Evolutionary conservation across 2,888 invertebrate species (phyloP).

Genomic region (Idaea straminata): DNA sequence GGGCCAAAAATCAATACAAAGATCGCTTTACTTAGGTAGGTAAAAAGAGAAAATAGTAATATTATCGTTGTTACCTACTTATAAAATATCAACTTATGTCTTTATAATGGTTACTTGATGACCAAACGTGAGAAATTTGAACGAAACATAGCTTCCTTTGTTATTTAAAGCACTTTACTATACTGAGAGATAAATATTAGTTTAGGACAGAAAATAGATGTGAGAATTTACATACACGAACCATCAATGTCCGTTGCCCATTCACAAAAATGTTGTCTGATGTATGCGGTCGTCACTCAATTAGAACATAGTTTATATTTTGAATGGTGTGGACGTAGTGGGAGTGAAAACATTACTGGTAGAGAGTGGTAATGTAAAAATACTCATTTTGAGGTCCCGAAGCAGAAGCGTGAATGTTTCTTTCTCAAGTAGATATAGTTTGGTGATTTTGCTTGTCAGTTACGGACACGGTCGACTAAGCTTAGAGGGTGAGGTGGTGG

Average conservation of each 20-base stretch:
- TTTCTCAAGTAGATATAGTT: neutral
- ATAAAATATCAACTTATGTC: neutral
- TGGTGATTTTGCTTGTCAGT: neutral
- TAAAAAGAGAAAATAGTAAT: too few relatives aligned
- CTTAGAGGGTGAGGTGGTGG: neutral
- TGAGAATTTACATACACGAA: neutral
- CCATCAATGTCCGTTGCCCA: neutral
- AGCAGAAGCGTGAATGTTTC: neutral
- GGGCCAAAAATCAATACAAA: conserved; percentile 2
- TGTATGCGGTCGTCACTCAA: conserved; percentile 23
- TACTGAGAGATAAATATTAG: conserved; percentile 37
- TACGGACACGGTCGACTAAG: neutral
- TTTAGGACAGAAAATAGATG: conserved; percentile 26
- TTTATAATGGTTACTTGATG: neutral
- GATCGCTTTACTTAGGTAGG: neutral
- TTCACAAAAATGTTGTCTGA: neutral
- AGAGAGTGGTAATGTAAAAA: too few relatives aligned
- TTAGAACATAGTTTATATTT: conserved; percentile 25
- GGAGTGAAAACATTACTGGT: conserved; percentile 12
- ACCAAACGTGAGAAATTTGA: conserved; percentile 42
- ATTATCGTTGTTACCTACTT: neutral
- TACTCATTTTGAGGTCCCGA: neutral
- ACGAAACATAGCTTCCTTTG: conserved; percentile 36
- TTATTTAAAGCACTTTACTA: conserved; percentile 37
- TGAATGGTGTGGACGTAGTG: conserved; percentile 20